Evolutionary conservation across 1,140 invertebrate genomes (phyloP), one percentile per base, ranked within the genome.

Genomic region (Leptopilina clavipes): DNA sequence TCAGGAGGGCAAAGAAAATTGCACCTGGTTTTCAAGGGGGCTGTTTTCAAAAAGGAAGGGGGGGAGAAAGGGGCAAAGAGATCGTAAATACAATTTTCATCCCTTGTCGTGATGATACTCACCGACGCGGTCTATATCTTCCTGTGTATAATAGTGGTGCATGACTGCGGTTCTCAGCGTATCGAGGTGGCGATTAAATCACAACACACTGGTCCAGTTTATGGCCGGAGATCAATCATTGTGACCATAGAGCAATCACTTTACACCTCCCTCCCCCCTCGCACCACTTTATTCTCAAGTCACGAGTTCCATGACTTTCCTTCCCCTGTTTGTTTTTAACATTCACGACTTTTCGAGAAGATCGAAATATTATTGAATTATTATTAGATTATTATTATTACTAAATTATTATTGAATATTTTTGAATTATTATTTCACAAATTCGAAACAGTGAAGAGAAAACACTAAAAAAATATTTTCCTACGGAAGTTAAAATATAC

Each of bases 61-160:
- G 19, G 2, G 54, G 25, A 31, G 25, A 40, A 31, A 6, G 37
- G 8, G 37, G 37, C 37, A 40, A 40, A 59, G n/a, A 25, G 56
- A 59, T 59, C 56, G 19, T 59, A 59, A 59, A 59, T 31, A 59
- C 56, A 11, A 65, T 31, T 37, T 14, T n/a, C 11, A 7, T 37
- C 1, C 25, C 5, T 5, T 31, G 25, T 5, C 59, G 59, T 65
- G 59, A 65, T 65, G 22, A 17, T 74, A 86, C 86, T 86, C 80
- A 87, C 86, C 86, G 65, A 87, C 85, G 70, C 86, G 86, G 78
- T 87, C 86, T 81, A 87, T 85, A 75, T 86, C 85, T 83, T 86
- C 86, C 77, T 87, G 86, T 75, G 86, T 85, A 72, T 86, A 86
- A 65, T 86, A 87, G 75, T 87, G 85, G 85, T 86, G 84, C 85